Conservation (phyloP, 1,140 invertebrate genomes). For the Hesperophylax magnus region DNA sequence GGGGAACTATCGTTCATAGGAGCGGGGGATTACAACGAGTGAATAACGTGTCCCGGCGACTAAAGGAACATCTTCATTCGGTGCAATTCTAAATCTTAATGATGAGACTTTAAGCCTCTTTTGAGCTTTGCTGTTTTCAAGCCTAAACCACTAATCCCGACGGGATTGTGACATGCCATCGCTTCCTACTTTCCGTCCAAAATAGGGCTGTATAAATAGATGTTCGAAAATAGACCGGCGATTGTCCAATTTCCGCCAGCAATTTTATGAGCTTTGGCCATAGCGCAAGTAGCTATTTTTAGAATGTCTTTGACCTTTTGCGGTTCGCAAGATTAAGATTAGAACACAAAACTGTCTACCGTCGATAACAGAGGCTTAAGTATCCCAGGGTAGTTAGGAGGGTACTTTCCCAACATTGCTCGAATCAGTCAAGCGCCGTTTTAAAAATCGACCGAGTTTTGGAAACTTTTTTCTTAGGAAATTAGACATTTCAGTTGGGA, state of each 20-base stretch:
- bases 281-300: neutral
- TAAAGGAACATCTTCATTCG: neutral
- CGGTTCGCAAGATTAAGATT: too few species aligned
- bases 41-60: neutral
- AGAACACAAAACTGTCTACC: too few species aligned
- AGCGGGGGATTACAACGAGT: neutral
- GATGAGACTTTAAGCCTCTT: too few species aligned
- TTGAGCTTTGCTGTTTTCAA: too few species aligned
- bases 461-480: too few species aligned
- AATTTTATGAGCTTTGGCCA: slow-evolving; percentile 13
- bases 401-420: too few species aligned
- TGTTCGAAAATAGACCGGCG: slow-evolving; percentile 1
- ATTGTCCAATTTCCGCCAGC: slow-evolving; percentile 32
- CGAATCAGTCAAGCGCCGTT: too few species aligned
- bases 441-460: too few species aligned
- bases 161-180: slow-evolving; percentile 1
- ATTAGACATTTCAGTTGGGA: slow-evolving; percentile 3
- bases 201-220: slow-evolving; percentile 26
- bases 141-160: too few species aligned
- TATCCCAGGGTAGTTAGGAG: too few species aligned
- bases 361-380: too few species aligned
- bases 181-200: neutral
- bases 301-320: neutral
- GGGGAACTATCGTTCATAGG: neutral
- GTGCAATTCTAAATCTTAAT: neutral